A percentile compares a stretch with the other conserved stretches of the same genome.
These are phyloP conservation scores for Sympetrum striolatum DNA, from an alignment of 2,888 invertebrate genomes.

Conservation along the genomic window DNA sequence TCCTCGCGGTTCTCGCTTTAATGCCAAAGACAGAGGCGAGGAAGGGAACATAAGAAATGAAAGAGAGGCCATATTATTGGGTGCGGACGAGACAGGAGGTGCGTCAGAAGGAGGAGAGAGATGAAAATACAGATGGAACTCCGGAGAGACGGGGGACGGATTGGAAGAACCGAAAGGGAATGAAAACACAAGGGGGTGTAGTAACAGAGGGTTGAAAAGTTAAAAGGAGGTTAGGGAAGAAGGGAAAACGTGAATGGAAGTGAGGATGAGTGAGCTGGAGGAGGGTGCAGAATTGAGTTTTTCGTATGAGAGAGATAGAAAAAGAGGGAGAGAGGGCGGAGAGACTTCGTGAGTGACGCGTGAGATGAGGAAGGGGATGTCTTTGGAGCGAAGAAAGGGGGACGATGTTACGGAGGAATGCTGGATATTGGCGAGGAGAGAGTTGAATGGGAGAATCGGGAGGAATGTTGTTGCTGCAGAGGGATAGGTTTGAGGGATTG, in stretches of 20 bases:
- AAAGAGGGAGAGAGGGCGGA: neutral
- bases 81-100: neutral
- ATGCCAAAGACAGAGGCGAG: neutral
- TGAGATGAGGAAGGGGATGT: neutral
- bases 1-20: neutral
- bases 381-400: neutral
- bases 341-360: neutral
- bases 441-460: neutral
- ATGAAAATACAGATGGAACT: neutral
- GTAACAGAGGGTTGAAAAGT: neutral
- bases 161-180: neutral
- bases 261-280: neutral
- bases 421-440: neutral
- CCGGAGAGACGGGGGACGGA: neutral
- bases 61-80: neutral
- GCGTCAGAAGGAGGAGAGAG: neutral
- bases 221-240: neutral
- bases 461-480: neutral
- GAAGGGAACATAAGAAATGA: neutral
- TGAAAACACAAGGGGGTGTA: neutral
- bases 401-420: neutral
- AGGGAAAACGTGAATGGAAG: neutral
- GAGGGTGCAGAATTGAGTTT: neutral
- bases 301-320: neutral
- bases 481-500: slow-evolving; percentile 4